Evolutionary conservation across 2,797 vertebrate genomes (phyloP).

Genomic region (Lagocephalus sceleratus): DNA sequence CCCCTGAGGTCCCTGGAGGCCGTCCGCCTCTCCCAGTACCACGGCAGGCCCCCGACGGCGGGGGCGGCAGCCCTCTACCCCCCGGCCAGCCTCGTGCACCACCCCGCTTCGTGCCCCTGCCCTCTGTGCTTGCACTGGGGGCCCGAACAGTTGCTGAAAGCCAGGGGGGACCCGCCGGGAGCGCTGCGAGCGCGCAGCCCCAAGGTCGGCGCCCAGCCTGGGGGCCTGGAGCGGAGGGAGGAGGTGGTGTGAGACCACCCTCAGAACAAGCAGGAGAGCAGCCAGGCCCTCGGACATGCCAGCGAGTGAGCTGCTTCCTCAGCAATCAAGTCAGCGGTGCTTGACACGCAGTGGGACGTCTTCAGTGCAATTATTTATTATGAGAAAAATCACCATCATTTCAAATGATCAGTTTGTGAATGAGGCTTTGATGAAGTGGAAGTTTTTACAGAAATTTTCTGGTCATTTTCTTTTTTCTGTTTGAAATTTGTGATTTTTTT

Average conservation of each 20-base stretch:
- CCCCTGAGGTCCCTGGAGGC: slow-evolving; percentile 58
- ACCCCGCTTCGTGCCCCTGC: slow-evolving; percentile 53
- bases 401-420: too few species aligned
- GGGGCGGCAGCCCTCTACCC: slow-evolving; percentile 49
- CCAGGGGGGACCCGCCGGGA: slow-evolving; percentile 44
- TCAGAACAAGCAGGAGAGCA: neutral
- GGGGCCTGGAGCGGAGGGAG: slow-evolving; percentile 50
- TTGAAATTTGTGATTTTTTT: too few species aligned
- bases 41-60: slow-evolving; percentile 44
- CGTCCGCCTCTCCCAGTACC: slow-evolving; percentile 59
- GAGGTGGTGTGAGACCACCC: slow-evolving; percentile 28
- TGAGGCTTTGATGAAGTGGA: too few species aligned
- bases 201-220: slow-evolving; percentile 41
- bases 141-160: slow-evolving; percentile 63
- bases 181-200: slow-evolving; percentile 35
- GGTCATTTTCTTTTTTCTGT: too few species aligned
- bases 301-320: too few species aligned
- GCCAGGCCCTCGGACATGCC: neutral
- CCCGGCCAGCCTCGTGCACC: slow-evolving; percentile 53
- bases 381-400: too few species aligned
- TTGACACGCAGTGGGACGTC: too few species aligned
- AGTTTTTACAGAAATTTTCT: too few species aligned
- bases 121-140: slow-evolving; percentile 68
- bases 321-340: too few species aligned
- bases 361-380: too few species aligned